These are phyloP conservation scores for Rhegmatorhina hoffmannsi DNA, from an alignment of 2,113 vertebrate species.

Conservation along the genomic window DNA sequence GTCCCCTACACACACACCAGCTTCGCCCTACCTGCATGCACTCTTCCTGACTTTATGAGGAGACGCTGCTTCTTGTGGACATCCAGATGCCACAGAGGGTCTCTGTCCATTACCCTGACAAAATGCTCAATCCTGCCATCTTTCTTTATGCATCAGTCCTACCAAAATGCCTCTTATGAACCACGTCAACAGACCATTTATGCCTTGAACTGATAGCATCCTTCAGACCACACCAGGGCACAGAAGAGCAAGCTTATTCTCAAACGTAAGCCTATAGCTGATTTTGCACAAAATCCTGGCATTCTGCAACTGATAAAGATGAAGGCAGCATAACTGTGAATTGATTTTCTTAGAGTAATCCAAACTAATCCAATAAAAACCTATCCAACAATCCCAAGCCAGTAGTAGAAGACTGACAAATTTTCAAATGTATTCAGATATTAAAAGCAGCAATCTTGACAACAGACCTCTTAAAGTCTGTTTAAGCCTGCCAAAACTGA, in stretches of 20 bases:
- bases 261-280: not conserved
- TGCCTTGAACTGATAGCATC: not conserved
- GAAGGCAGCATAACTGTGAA: not conserved
- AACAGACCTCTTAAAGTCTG: not conserved
- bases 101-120: not conserved
- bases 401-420: not conserved
- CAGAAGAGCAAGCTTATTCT: rapidly evolving
- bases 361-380: not conserved
- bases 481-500: not conserved
- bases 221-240: not conserved
- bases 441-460: not conserved
- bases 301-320: conserved; percentile 14
- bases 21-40: rapidly evolving
- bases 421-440: not conserved
- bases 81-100: rapidly evolving
- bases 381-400: not conserved
- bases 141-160: not conserved
- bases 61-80: not conserved
- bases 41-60: not conserved
- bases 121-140: not conserved
- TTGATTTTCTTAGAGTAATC: not conserved
- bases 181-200: not conserved
- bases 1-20: not conserved
- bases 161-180: not conserved
- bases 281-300: conserved; percentile 40